Base-by-base conservation (phyloP, 2,113 vertebrate genomes). In the Chinchilla lanigera region DNA sequence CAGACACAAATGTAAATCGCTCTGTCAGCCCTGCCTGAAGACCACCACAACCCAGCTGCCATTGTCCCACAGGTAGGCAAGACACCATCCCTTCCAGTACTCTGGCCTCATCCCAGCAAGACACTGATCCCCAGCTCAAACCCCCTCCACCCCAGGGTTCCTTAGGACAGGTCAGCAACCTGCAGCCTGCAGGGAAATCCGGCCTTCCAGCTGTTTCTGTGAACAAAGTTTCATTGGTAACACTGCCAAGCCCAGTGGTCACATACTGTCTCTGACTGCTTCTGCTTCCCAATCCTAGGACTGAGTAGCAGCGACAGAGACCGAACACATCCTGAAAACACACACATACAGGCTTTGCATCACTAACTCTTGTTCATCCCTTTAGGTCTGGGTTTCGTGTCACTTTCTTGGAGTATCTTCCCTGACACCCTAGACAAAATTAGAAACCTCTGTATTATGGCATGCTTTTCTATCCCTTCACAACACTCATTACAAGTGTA, bases 161-260 rank as follows among this genome's bases (percentile, higher is more conserved):
- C 93, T 87, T 7, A 24, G 35, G 63, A 19, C 3, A 3, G 0
- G 1, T 47, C 19, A 38, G 52, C 17, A 88, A 86, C n/a, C 56
- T 30, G 63, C 11, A 61, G 73, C 67, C 90, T 88, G 12, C 11
- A 35, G 47, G 13, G 13, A 41, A 52, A 77, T n/a, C 38, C 19
- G 33, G 69, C 26, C 58, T 47, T 41, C n/a, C 7, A 67, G 26
- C 8, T 93, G n/a, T 52, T 91, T 61, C 44, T 77, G 26, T 71
- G 73, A 95, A 96, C 85, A 86, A 96, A 90, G 26, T 86, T 89
- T 91, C 86, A 83, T 7, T 24, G 7, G 73, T 33, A 89, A 91
- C 33, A 86, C 8, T 41, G 35, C 33, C 58, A 61, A 0, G 14
- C 2, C 26, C 52, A 33, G 69, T 80, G 17, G 50, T 94, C 8